These are phyloP conservation scores for Bombus balteatus DNA, from an alignment of 1,140 invertebrate species.

Conservation along the genomic window DNA sequence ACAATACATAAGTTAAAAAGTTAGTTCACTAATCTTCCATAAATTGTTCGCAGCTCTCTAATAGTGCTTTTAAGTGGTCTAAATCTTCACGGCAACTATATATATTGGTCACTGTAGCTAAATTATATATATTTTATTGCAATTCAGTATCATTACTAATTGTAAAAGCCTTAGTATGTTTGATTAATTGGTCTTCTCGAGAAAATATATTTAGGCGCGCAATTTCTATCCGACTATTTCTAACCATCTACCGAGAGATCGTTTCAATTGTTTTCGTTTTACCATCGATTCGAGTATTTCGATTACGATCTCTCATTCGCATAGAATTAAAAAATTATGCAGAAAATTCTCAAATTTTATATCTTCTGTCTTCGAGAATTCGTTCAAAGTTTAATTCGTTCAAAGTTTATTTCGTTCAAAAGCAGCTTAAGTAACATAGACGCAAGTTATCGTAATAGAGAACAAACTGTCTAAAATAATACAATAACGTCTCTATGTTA, in stretches of 20 bases:
- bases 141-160: background rate
- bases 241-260: too few species aligned
- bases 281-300: too few species aligned
- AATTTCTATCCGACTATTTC: too few species aligned
- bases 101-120: background rate
- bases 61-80: background rate
- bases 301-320: too few species aligned
- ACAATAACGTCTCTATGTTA: background rate
- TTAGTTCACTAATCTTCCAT: too few species aligned
- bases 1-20: too few species aligned
- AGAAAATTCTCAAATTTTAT: too few species aligned
- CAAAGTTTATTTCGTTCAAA: background rate
- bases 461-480: background rate
- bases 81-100: background rate
- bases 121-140: background rate
- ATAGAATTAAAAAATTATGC: too few species aligned
- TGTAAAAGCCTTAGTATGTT: background rate
- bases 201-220: background rate
- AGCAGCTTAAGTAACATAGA: background rate
- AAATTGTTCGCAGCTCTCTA: background rate
- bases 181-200: too few species aligned
- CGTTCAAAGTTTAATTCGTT: background rate
- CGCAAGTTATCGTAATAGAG: background rate
- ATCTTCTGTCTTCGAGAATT: background rate
- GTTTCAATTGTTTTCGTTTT: too few species aligned